phyloP scores from a whole-genome alignment of 2,113 vertebrate genomes.

The Elachura formosa region DNA sequence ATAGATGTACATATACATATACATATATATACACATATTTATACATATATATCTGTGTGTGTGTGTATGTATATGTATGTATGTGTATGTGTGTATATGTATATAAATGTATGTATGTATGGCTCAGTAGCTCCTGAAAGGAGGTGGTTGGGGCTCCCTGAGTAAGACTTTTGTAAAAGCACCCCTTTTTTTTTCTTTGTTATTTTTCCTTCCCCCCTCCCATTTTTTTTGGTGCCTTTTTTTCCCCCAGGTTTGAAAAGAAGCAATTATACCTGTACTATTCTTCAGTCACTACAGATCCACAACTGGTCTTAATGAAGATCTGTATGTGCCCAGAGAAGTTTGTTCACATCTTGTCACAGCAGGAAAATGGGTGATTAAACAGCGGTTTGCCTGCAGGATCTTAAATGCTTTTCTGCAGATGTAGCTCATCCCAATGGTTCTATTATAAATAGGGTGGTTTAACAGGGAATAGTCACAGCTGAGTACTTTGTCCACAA shows the following conservation, averaged over 20 bases:
- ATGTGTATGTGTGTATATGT: no score
- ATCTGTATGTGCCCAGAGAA: not conserved
- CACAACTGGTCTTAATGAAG: not conserved
- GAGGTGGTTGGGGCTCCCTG: not conserved
- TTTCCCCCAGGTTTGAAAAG: not conserved
- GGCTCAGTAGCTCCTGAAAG: not conserved
- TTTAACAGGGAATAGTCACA: not conserved
- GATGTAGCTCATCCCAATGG: not conserved
- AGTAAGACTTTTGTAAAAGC: not conserved
- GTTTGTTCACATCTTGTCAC: not conserved
- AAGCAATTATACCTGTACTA: not conserved
- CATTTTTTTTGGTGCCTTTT: no score
- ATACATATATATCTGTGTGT: not conserved
- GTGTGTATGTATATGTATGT: not conserved
- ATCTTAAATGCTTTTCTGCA: not conserved
- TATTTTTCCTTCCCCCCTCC: no score
- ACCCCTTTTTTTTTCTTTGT: accelerated
- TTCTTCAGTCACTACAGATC: not conserved
- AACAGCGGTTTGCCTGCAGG: not conserved
- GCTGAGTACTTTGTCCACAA: not conserved
- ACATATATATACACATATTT: not conserved
- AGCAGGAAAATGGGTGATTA: not conserved
- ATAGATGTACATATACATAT: no score
- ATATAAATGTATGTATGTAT: no score
- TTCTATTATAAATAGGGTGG: not conserved